phyloP scores from a whole-genome alignment of 2,113 vertebrate species.

The Spermophilus dauricus region DNA sequence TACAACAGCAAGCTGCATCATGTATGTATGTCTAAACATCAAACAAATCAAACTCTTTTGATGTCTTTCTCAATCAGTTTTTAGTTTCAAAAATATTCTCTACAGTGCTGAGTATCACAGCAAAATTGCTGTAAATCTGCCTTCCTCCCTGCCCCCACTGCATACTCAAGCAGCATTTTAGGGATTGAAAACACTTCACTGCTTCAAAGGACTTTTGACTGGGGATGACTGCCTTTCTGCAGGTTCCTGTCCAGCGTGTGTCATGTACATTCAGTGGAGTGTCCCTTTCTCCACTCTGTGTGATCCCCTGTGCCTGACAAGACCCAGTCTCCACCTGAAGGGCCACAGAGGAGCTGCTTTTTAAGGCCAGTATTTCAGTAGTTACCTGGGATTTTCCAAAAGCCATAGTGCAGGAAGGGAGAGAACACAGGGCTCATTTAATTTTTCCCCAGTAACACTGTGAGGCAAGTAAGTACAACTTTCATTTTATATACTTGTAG shows the following conservation, averaged over 20 bases:
- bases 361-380: background rate
- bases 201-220: slow-evolving; percentile 51
- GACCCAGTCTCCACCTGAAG: background rate
- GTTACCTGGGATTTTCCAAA: background rate
- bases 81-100: slow-evolving; percentile 61
- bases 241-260: background rate
- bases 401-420: background rate
- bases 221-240: slow-evolving; percentile 33
- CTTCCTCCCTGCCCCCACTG: background rate
- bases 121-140: background rate
- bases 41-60: slow-evolving; percentile 76
- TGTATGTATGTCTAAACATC: slow-evolving; percentile 43
- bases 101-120: slow-evolving; percentile 28
- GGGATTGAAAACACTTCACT: slow-evolving; percentile 59
- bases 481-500: background rate
- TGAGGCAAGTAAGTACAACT: background rate
- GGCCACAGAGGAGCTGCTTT: background rate
- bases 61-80: slow-evolving; percentile 62
- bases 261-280: background rate
- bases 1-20: slow-evolving; percentile 18
- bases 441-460: background rate
- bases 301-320: background rate
- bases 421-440: background rate
- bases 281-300: slow-evolving; percentile 26
- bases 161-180: slow-evolving; percentile 13